Base-by-base conservation (phyloP, 2,113 vertebrate species). In the Callorhinus ursinus region DNA sequence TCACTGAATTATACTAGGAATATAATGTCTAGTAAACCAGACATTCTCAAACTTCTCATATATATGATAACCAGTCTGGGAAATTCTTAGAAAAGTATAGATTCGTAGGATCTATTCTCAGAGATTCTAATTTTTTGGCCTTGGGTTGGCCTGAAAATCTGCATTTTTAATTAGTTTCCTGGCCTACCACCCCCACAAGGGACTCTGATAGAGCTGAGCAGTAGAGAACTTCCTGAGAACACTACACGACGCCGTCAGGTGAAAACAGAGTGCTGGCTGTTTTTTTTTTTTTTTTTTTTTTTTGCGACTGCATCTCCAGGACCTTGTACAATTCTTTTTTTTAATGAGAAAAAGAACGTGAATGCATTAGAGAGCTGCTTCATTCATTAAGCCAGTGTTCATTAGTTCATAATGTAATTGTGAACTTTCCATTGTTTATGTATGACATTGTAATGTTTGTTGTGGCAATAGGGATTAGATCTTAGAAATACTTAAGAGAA, bases 221-320 rank as follows among this genome's bases (percentile, higher is more conserved):
- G 12, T n/a, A 36, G 7, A 59, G 16, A 67, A 33, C 14, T 61
- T 95, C 12, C 11, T 84, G 22, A 67, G 39, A n/a, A 13, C 22
- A 36, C 4, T 39, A 9, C 18, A 1, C 0, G 53, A 2, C 19
- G 21, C 7, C 1, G 0, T 42, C 19, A 8, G 2, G 3, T 63
- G 49, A 91, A 51, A 69, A 9, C 28, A 31, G 18, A 9, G 9
- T 86, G 72, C 33, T 81, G 5, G 46, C 7, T 69, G 6, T 39
- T 3, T 80, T 36, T n/a, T n/a, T 67, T 8, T 33, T 51, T 36
- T 36, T 36, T 36, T 36, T 36, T n/a, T 69, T 19, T n/a, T 46
- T 26, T 63, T 67, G 21, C 5, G 36, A 9, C 31, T 46, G 5
- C 24, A 7, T 51, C 12, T 51, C 19, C 36, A 87, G 59, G 16